Evolutionary conservation across 1,140 invertebrate genomes (phyloP).

Genomic region (Listronotus oregonensis): DNA sequence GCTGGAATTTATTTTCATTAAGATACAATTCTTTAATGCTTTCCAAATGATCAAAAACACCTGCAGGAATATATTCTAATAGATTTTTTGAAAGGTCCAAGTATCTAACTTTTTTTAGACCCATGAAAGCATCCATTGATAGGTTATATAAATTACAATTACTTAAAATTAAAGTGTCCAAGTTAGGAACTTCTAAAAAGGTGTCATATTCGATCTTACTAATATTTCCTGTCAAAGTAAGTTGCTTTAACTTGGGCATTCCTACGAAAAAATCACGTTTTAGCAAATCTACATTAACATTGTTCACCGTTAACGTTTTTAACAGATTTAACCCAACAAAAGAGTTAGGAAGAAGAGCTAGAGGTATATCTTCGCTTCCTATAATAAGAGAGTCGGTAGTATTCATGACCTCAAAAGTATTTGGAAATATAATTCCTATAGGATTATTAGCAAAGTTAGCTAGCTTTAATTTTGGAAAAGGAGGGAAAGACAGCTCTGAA

Average conservation of each 20-base stretch:
- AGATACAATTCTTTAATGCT: conserved; percentile 66
- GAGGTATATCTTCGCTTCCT: conserved; percentile 59
- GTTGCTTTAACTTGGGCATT: conserved; percentile 60
- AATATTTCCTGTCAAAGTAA: conserved; percentile 64
- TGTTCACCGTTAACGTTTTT: conserved; percentile 60
- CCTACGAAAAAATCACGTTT: conserved; percentile 67
- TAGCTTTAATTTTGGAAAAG: conserved; percentile 65
- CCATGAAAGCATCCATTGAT: conserved; percentile 72
- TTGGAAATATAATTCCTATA: conserved; percentile 68
- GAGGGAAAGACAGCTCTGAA: conserved; percentile 72
- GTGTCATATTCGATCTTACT: conserved; percentile 68
- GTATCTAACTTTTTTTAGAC: conserved; percentile 61
- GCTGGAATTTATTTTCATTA: conserved; percentile 64
- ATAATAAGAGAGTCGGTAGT: conserved; percentile 65
- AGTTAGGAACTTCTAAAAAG: conserved; percentile 64
- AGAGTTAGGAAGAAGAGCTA: conserved; percentile 65
- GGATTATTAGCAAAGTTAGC: conserved; percentile 70
- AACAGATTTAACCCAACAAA: conserved; percentile 66
- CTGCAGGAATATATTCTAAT: conserved; percentile 63
- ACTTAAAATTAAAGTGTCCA: conserved; percentile 65
- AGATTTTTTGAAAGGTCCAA: conserved; percentile 70
- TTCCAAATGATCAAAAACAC: conserved; percentile 66
- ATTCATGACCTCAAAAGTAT: conserved; percentile 75
- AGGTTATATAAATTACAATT: conserved; percentile 66
- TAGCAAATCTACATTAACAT: conserved; percentile 62